Percentiles rank a stretch among this genome's conserved stretches.
Evolutionary conservation across 2,797 vertebrate genomes (phyloP).

Genomic region (Clamator glandarius): DNA sequence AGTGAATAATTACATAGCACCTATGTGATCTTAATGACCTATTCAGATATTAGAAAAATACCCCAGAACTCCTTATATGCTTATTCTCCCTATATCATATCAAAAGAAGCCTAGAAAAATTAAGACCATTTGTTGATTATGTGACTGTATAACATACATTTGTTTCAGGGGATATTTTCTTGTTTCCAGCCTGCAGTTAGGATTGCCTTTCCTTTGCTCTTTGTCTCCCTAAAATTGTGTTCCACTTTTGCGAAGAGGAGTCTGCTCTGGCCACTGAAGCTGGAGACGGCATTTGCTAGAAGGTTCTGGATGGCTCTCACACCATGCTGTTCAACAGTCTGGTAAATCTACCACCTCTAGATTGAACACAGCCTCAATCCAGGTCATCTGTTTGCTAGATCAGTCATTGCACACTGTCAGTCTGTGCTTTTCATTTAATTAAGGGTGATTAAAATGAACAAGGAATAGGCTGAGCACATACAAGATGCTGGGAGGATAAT

Average conservation of each 20-base stretch:
- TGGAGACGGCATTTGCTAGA: neutral
- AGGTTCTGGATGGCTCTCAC: neutral
- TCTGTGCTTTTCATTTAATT: neutral
- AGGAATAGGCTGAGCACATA: neutral
- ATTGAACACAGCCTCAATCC: neutral
- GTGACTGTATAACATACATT: neutral
- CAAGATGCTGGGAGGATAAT: neutral
- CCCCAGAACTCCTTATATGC: neutral
- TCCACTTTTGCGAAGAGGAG: neutral
- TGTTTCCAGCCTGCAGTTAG: neutral
- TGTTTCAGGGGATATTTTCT: neutral
- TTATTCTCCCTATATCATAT: neutral
- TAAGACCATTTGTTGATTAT: neutral
- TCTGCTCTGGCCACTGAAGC: neutral
- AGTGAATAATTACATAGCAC: neutral
- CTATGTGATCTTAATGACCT: neutral
- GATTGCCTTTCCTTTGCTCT: neutral
- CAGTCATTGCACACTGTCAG: neutral
- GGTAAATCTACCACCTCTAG: neutral
- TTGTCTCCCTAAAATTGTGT: neutral
- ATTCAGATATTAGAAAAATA: neutral
- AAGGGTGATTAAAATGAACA: neutral
- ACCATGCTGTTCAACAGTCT: neutral
- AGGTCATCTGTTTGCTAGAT: neutral
- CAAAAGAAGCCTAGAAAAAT: neutral